Evolutionary conservation across 2,797 vertebrate species (phyloP).

Genomic region (Cuniculus paca): DNA sequence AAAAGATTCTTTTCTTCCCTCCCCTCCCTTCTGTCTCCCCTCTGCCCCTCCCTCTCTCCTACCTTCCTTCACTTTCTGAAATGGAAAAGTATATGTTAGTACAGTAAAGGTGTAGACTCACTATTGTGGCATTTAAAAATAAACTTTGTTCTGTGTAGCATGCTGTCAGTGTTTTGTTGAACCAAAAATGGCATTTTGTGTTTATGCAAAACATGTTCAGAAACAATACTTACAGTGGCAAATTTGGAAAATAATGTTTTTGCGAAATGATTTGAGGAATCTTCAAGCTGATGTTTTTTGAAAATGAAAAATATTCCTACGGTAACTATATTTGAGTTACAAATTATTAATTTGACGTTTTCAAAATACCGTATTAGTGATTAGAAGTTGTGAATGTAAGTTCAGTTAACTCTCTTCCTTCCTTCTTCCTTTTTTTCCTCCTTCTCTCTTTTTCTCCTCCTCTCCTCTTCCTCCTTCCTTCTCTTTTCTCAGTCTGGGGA

Average conservation of each 20-base stretch:
- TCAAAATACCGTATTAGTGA: slow-evolving; percentile 12
- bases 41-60: neutral
- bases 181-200: slow-evolving; percentile 35
- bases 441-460: too few species aligned
- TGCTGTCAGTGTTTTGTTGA: neutral
- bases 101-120: neutral
- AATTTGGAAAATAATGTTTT: slow-evolving; percentile 50
- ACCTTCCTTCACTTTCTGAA: neutral
- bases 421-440: too few species aligned
- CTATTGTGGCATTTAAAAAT: slow-evolving; percentile 55
- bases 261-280: neutral
- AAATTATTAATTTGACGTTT: slow-evolving; percentile 32
- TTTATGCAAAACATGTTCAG: slow-evolving; percentile 37
- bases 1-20: neutral
- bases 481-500: neutral
- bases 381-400: slow-evolving; percentile 16
- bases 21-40: too few species aligned
- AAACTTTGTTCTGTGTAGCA: neutral
- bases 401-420: neutral
- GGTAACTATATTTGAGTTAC: slow-evolving; percentile 50
- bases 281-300: neutral
- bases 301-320: slow-evolving; percentile 35
- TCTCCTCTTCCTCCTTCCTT: neutral
- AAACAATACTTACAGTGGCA: neutral
- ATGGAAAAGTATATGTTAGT: neutral